phyloP scores from a whole-genome alignment of 2,797 vertebrate genomes.

The Chrysocyon brachyurus region DNA sequence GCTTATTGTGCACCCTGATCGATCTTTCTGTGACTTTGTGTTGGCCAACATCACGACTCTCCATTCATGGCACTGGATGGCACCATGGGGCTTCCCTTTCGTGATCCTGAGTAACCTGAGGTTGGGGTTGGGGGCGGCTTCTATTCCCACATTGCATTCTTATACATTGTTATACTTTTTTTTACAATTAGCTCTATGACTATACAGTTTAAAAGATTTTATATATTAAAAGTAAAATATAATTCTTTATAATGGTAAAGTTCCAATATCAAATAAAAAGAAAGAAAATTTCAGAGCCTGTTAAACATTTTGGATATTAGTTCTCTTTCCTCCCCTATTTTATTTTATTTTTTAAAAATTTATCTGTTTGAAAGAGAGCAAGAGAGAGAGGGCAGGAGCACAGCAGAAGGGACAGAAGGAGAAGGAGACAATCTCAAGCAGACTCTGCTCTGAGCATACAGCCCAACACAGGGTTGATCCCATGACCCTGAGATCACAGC shows the following conservation, averaged over 20 bases:
- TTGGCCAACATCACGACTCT: neutral
- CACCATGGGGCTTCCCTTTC: neutral
- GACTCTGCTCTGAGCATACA: neutral
- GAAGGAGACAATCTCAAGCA: neutral
- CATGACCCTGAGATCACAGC: neutral
- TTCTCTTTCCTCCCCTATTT: neutral
- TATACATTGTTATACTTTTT: neutral
- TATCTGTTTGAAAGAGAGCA: neutral
- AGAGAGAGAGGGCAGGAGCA: neutral
- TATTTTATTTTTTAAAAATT: neutral
- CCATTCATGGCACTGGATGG: neutral
- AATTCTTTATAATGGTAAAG: neutral
- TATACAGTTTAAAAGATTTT: neutral
- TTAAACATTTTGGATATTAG: neutral
- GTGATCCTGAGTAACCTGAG: neutral
- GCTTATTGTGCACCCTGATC: neutral
- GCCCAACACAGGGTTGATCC: neutral
- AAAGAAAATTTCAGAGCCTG: neutral
- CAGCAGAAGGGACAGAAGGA: neutral
- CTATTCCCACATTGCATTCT: neutral
- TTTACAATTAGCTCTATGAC: neutral
- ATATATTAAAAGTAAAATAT: neutral
- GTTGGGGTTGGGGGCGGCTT: fast-evolving
- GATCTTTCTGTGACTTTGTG: neutral
- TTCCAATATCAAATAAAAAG: neutral